Conservation (phyloP, 2,797 vertebrate species). For the Orientallactaga sibirica region DNA sequence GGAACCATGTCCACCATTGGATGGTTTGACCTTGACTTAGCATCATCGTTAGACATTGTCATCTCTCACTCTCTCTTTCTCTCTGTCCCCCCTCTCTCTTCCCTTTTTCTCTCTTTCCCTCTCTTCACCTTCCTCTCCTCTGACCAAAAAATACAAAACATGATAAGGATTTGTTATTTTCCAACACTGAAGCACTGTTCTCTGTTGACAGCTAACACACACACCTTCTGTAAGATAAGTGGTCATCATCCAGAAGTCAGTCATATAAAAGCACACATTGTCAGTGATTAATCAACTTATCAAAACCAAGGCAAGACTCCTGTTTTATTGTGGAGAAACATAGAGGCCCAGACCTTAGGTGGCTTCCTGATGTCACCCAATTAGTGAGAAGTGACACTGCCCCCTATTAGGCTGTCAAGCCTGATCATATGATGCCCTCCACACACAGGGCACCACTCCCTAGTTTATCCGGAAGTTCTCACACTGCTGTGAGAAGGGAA, state of each 20-base stretch:
- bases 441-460: rapidly evolving
- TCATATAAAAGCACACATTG: background rate
- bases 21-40: background rate
- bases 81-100: no score
- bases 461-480: rapidly evolving
- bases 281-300: background rate
- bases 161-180: background rate
- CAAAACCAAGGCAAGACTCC: background rate
- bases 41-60: no score
- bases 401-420: background rate
- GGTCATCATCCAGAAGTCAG: background rate
- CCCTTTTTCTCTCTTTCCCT: rapidly evolving
- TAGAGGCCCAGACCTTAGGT: background rate
- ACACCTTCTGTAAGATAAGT: background rate
- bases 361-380: background rate
- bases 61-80: background rate
- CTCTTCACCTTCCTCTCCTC: background rate
- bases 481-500: background rate
- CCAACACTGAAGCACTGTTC: background rate
- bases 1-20: rapidly evolving
- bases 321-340: background rate
- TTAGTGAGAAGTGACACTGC: rapidly evolving
- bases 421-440: rapidly evolving
- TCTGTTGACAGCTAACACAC: background rate
- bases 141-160: background rate